Evolutionary conservation across 2,797 vertebrate species (phyloP), one percentile per base, ranked within the genome.

Genomic region (Micrastur ruficollis): DNA sequence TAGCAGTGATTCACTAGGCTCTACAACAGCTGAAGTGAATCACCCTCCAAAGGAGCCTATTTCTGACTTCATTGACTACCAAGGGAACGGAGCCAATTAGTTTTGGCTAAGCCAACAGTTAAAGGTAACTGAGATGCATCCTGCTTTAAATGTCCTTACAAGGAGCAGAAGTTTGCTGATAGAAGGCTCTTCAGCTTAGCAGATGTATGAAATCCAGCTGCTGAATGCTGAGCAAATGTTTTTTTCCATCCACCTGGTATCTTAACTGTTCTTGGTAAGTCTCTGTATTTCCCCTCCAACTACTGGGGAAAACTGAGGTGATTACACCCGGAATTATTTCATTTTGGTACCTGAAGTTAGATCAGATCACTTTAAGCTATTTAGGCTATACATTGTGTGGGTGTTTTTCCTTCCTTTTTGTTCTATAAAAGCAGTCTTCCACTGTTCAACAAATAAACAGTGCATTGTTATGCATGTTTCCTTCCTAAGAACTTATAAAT

Each of bases 381-480:
- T 83, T 59, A 66, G 20, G 31, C 6, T 47, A 36, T 5, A 52
- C 61, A 3, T 62, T 38, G 4, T 36, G 12, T 5, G 3, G 16
- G 0, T 1, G 31, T 59, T 63, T 67, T 71, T 7, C 1, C 5
- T 40, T 52, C 20, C 2, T 22, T 86, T 50, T 62, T 42, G 1
- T 11, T 79, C 14, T 61, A 10, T 49, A 68, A 68, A 71, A 40
- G 5, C 11, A 13, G 5, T 31, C 17, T 81, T 59, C 36, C 32
- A 27, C 7, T 1, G 0, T 63, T 74, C 6, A 74, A 42, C 12
- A 72, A 32, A 55, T n/a, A 22, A 84, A 27, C 14, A 38, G 7
- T 15, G 3, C 12, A 26, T 20, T 25, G 9, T 32, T 88, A 42
- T 4, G 4, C 1, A 1, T 62, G 8, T 9, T 71, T 32, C 8